Conservation (phyloP, 2,113 vertebrate genomes). For the Periophthalmus modestus region DNA sequence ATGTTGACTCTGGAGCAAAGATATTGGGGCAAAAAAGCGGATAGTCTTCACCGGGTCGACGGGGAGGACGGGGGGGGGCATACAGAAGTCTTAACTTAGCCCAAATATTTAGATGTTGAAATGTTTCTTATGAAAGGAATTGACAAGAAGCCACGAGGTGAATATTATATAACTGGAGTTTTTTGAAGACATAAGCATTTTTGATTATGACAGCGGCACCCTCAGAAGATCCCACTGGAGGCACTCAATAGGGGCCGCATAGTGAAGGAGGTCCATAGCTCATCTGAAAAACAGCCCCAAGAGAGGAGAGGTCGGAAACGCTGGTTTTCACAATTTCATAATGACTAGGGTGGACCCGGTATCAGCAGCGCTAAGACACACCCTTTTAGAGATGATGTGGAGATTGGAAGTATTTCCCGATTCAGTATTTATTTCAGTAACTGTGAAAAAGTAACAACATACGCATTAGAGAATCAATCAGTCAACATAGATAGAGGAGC, state of each 20-base stretch:
- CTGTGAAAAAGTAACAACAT: background rate
- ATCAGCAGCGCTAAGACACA: background rate
- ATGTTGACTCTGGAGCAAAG: slow-evolving; percentile 35
- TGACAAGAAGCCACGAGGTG: slow-evolving; percentile 20
- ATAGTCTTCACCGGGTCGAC: slow-evolving; percentile 17
- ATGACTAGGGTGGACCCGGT: background rate
- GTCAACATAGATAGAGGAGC: background rate
- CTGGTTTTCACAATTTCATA: background rate
- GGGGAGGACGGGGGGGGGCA: slow-evolving; percentile 23
- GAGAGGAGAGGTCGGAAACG: background rate
- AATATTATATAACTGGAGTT: slow-evolving; percentile 31
- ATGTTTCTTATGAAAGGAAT: background rate
- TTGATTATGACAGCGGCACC: slow-evolving; percentile 33
- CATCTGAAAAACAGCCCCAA: background rate
- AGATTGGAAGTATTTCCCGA: background rate
- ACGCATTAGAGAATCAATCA: too few species aligned
- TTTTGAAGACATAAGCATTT: slow-evolving; percentile 14
- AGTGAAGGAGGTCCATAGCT: slow-evolving; percentile 19
- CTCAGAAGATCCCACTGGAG: slow-evolving; percentile 34
- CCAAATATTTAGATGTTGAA: slow-evolving; percentile 5
- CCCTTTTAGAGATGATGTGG: background rate
- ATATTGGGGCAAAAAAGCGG: slow-evolving; percentile 32
- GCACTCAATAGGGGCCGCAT: too few species aligned
- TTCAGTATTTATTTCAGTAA: background rate
- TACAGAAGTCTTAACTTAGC: background rate